phyloP scores from a whole-genome alignment of 2,113 vertebrate genomes.

The Sporophila hypoxantha region DNA sequence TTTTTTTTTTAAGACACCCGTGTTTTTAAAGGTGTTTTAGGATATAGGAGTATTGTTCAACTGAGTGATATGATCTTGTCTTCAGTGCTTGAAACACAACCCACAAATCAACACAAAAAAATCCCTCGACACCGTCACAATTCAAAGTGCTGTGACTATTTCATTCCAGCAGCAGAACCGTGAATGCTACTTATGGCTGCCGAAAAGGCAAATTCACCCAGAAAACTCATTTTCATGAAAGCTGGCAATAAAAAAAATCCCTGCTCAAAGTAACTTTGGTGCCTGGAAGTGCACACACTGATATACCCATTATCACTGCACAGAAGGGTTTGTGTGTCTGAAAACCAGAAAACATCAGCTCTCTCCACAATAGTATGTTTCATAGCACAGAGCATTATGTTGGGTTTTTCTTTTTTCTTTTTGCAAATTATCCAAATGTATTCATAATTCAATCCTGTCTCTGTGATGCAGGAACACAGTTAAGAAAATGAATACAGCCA shows the following conservation, averaged over 20 bases:
- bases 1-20: not conserved
- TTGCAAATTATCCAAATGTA: not conserved
- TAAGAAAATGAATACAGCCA: not conserved
- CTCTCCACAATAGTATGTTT: not conserved
- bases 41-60: slow-evolving; percentile 36
- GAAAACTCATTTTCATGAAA: slow-evolving; percentile 11
- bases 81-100: slow-evolving; percentile 30
- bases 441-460: not conserved
- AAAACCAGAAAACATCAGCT: not conserved
- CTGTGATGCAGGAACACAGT: not conserved
- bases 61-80: slow-evolving; percentile 52
- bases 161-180: slow-evolving; percentile 21
- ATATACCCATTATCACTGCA: not conserved
- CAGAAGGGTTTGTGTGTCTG: slow-evolving; percentile 4
- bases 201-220: slow-evolving; percentile 9
- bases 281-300: not conserved
- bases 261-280: not conserved
- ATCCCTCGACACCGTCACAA: not conserved
- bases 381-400: not conserved
- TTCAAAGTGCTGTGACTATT: slow-evolving; percentile 10
- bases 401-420: not conserved
- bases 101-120: slow-evolving; percentile 16
- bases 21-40: slow-evolving; percentile 56
- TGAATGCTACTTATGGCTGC: slow-evolving; percentile 28
- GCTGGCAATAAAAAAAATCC: not conserved